Evolutionary conservation across 2,888 invertebrate genomes (phyloP).

Genomic region (Argyresthia goedartella): DNA sequence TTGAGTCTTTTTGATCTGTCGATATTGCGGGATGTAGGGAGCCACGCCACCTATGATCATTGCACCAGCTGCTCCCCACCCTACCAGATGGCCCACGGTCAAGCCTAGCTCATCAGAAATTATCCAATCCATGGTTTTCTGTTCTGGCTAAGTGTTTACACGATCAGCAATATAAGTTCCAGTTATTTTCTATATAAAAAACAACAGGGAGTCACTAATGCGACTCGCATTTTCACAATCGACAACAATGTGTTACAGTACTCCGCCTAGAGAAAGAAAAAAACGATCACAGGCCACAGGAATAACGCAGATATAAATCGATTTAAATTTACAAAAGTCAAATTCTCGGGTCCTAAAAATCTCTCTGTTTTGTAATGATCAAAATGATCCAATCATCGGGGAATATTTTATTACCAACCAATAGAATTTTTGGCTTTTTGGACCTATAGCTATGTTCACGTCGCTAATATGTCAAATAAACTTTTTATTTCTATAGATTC

Average conservation of each 20-base stretch:
- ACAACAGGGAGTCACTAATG: not conserved
- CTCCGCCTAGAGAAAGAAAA: not conserved
- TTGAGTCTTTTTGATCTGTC: slow-evolving; percentile 89
- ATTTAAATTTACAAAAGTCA: too few relatives aligned
- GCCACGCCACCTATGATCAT: slow-evolving; percentile 97
- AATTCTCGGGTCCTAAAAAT: too few relatives aligned
- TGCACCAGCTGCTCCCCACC: slow-evolving; percentile 85
- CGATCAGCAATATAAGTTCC: not conserved
- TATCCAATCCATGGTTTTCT: slow-evolving; percentile 78
- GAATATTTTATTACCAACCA: not conserved
- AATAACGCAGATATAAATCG: too few relatives aligned
- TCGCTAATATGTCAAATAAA: too few relatives aligned
- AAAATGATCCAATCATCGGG: not conserved
- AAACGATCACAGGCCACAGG: not conserved
- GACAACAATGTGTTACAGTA: too few relatives aligned
- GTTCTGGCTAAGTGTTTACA: slow-evolving; percentile 1
- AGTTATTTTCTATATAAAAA: not conserved
- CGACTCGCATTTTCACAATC: not conserved
- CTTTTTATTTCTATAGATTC: too few relatives aligned
- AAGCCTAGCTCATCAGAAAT: slow-evolving; percentile 81
- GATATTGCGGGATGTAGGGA: slow-evolving; percentile 96
- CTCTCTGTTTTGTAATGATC: too few relatives aligned
- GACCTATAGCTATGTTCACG: too few relatives aligned
- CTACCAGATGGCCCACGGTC: slow-evolving; percentile 81
- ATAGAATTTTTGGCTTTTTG: not conserved